Base-by-base conservation (phyloP, 2,797 vertebrate genomes). In the Falco rusticolus region DNA sequence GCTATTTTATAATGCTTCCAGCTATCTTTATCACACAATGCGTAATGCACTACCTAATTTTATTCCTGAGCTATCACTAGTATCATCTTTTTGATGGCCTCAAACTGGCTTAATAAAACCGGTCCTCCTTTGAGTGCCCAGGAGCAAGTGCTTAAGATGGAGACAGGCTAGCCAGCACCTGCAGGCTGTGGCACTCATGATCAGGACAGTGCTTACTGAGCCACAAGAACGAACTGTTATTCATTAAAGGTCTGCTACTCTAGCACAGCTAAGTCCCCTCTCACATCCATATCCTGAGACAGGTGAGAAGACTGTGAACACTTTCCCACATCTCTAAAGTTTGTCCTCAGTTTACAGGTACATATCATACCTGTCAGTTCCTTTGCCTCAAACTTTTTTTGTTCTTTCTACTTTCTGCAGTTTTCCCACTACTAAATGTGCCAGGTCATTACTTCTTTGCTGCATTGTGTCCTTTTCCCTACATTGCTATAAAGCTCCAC, bases 1-100 rank as follows among this genome's bases (percentile, higher is more conserved):
- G 8, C 64, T 95, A 94, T 97, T 98, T 97, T 97, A 87, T 96
- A 98, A 98, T 97, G 97, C 91, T 96, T 97, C 97, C 96, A 97
- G 87, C 89, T 95, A 94, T 95, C 96, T 96, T 97, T 95, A 97
- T 94, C 96, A 95, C 93, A 94, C 93, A 81, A 89, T 64, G 94
- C 96, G 93, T 97, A 98, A 98, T 97, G 97, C 90, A 96, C 95
- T 96, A 94, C 92, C 90, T 97, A 96, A 97, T 97, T 96, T 95
- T 93, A 96, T 94, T 93, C 76, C 77, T 85, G 64, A 82, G 89
- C 89, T 97, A 97, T 97, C 95, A 97, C 87, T 86, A 97, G 89
- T 87, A 95, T 81, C 90, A 96, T 94, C 94, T 97, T 97, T 97
- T 97, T 96, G 91, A 94, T 95, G 90, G 90, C 74, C 94, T 94